phyloP scores from a whole-genome alignment of 2,797 vertebrate species.

The Mormyrops attenuatus region DNA sequence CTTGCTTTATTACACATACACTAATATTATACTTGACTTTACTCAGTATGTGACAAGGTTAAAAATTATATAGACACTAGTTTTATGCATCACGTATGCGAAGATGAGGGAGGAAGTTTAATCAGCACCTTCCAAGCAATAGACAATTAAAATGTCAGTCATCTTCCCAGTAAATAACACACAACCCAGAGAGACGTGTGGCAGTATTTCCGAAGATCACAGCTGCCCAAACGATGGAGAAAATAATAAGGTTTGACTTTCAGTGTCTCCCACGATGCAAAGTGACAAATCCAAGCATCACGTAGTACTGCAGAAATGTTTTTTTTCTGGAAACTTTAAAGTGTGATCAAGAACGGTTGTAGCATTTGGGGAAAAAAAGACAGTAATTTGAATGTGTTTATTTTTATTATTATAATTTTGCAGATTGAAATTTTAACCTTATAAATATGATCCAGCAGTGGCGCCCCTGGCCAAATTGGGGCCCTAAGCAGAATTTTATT shows the following conservation, averaged over 20 bases:
- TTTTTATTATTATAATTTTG: not conserved
- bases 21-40: not conserved
- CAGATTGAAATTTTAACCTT: not conserved
- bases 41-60: not conserved
- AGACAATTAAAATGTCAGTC: not conserved
- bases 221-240: not conserved
- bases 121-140: not conserved
- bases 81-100: not conserved
- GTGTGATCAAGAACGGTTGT: not conserved
- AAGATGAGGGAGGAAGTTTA: not conserved
- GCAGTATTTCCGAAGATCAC: not conserved
- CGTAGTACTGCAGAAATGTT: not conserved
- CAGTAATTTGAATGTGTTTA: not conserved
- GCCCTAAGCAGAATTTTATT: no score
- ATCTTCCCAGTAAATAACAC: not conserved
- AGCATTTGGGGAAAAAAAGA: not conserved
- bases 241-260: not conserved
- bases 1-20: not conserved
- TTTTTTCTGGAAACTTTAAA: not conserved
- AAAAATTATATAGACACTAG: not conserved
- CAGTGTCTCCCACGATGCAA: not conserved
- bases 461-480: no score
- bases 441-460: not conserved
- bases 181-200: not conserved
- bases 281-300: not conserved